Evolutionary conservation across 1,140 invertebrate genomes (phyloP).

Genomic region (Lordiphosa stackelbergi): DNA sequence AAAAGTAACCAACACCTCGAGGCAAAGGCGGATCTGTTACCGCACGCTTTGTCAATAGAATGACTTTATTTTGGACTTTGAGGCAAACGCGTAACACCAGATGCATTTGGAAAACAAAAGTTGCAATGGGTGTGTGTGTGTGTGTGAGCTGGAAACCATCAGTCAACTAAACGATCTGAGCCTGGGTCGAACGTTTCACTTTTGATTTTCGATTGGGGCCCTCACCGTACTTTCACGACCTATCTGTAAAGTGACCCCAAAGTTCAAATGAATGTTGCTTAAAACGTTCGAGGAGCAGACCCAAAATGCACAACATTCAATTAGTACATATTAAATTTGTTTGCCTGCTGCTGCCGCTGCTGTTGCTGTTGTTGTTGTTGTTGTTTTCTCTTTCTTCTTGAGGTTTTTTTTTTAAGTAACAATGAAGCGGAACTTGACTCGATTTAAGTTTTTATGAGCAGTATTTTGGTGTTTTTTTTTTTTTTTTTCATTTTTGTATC

Average conservation of each 20-base stretch:
- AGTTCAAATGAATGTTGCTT: slow-evolving; percentile 38
- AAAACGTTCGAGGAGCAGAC: slow-evolving; percentile 1
- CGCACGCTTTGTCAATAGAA: slow-evolving; percentile 4
- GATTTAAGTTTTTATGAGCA: slow-evolving; percentile 65
- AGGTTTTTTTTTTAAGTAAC: slow-evolving; percentile 23
- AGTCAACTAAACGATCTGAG: slow-evolving; percentile 26
- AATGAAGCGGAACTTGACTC: slow-evolving; percentile 64
- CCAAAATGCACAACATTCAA: slow-evolving; percentile 59
- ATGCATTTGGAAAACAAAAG: slow-evolving; percentile 26
- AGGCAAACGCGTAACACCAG: slow-evolving; percentile 39
- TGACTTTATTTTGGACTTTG: slow-evolving; percentile 4
- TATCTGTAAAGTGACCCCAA: slow-evolving; percentile 40
- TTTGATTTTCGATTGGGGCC: slow-evolving; percentile 62
- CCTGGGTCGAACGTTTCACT: slow-evolving; percentile 48
- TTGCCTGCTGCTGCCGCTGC: slow-evolving; percentile 30
- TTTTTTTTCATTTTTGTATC: slow-evolving; percentile 31
- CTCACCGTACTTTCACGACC: slow-evolving; percentile 54
- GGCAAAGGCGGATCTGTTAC: slow-evolving; percentile 31
- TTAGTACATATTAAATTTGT: slow-evolving; percentile 66
- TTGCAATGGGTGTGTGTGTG: slow-evolving; percentile 24
- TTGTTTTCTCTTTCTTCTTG: slow-evolving; percentile 30
- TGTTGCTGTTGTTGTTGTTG: slow-evolving; percentile 8
- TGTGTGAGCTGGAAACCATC: slow-evolving; percentile 21
- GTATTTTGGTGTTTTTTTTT: slow-evolving; percentile 44
- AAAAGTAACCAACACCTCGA: slow-evolving; percentile 53